Evolutionary conservation across 2,888 invertebrate genomes (phyloP), one percentile per base, ranked within the genome.

Genomic region (Netelia fuscicornis): DNA sequence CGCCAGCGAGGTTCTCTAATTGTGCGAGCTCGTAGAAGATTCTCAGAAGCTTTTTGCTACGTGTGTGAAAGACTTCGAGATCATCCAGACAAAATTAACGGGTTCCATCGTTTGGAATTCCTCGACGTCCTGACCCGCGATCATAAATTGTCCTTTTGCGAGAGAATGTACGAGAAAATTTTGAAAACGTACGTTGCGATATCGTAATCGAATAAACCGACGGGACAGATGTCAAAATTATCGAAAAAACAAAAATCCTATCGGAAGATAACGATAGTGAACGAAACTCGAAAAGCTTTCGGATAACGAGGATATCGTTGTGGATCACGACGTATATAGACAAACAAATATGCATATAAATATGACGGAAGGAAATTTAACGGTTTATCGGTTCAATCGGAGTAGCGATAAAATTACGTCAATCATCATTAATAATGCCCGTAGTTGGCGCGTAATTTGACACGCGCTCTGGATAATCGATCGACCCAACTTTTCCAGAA

Each of bases 1-100:
- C 37, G 37, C 37, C n/a, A 54, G 54, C 54, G 17, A n/a, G 17
- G n/a, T 65, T 65, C 65, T 79, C 83, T 86, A 85, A 86, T 85
- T 85, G 84, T 64, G 77, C 79, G 67, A 79, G 70, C 70, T 78
- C 65, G 58, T 78, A 42, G 44, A 65, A 37, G 42, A 79, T 72
- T 74, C 74, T 58, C 65, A n/a, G 30, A 44, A 52, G 13, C 48
- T 74, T 60, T 62, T 60, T 37, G 25, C 17, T 58, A 82, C 64
- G 64, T 60, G 25, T 60, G 10, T 5, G 42, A 17, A 23, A 11
- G 6, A 37, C 37, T 3, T 37, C 37, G 37, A 6, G 37, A 37
- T 37, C 37, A 37, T 37, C 37, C 37, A 37, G 37, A 37, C 37
- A 6, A 37, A 37, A 37, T 37, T 37, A 37, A 37, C 37, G 37